Evolutionary conservation across 2,113 vertebrate species (phyloP).

Genomic region (Meleagris gallopavo): DNA sequence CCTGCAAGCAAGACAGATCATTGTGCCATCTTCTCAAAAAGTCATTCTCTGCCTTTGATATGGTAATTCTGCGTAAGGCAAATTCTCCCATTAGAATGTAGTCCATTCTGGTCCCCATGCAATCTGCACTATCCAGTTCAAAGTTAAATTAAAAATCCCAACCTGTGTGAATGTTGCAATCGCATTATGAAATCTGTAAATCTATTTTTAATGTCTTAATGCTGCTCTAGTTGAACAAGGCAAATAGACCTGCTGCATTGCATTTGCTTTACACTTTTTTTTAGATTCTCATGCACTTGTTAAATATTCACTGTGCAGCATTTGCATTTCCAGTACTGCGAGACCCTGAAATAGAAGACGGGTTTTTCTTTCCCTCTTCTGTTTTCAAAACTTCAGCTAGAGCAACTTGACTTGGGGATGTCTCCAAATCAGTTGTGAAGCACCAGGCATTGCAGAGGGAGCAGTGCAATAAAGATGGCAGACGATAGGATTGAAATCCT

Average conservation of each 20-base stretch:
- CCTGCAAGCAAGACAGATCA: not conserved
- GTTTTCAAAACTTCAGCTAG: constrained; percentile 34
- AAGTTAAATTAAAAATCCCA: constrained; percentile 68
- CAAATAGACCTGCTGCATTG: not conserved
- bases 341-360: constrained; percentile 63
- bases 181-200: constrained; percentile 66
- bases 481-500: not conserved
- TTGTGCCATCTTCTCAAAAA: constrained; percentile 53
- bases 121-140: constrained; percentile 65
- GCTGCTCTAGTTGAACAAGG: constrained; percentile 28
- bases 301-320: constrained; percentile 53
- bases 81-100: constrained; percentile 65
- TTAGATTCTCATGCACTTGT: constrained; percentile 48
- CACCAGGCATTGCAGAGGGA: not conserved
- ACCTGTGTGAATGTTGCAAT: constrained; percentile 71
- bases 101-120: constrained; percentile 54
- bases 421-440: not conserved
- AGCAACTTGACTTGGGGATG: not conserved
- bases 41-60: constrained; percentile 57
- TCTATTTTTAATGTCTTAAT: constrained; percentile 66
- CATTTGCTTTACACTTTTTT: constrained; percentile 45
- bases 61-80: constrained; percentile 53
- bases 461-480: not conserved
- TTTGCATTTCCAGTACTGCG: constrained; percentile 67
- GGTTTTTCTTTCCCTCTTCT: constrained; percentile 50